phyloP scores from a whole-genome alignment of 2,797 vertebrate species.

The Sebastes iracundus region DNA sequence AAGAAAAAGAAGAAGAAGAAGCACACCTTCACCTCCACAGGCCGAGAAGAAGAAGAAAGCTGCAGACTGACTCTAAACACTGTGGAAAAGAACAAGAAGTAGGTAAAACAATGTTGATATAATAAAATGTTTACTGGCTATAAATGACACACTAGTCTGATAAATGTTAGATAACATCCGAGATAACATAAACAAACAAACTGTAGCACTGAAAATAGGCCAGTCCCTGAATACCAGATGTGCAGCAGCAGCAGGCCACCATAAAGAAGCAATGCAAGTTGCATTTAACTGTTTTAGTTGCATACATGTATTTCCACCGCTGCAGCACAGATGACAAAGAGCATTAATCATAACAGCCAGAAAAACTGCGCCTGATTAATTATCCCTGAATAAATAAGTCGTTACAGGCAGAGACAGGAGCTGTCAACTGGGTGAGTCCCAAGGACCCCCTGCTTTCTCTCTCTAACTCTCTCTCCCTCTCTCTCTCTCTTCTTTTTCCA shows the following conservation, averaged over 20 bases:
- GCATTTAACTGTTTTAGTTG: neutral
- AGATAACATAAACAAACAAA: neutral
- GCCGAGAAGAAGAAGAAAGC: neutral
- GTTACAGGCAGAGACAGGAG: conserved; percentile 77
- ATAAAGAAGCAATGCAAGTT: neutral
- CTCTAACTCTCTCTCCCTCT: neutral
- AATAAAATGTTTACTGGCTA: neutral
- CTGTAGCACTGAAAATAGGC: neutral
- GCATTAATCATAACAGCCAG: conserved; percentile 78
- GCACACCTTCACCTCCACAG: neutral
- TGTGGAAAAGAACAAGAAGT: neutral
- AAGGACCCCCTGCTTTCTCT: conserved; percentile 54
- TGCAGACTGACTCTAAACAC: neutral
- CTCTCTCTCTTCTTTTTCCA: neutral
- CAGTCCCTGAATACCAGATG: neutral
- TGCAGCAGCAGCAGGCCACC: neutral
- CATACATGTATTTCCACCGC: too few relatives aligned
- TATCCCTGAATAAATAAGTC: conserved; percentile 84
- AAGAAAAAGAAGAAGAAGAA: neutral
- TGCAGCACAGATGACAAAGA: conserved; percentile 70
- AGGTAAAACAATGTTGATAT: neutral
- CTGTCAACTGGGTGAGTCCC: conserved; percentile 74
- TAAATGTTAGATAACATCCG: neutral
- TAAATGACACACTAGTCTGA: neutral
- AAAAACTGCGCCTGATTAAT: conserved; percentile 80